Evolutionary conservation across 2,888 invertebrate species (phyloP).

Genomic region (Acleris emargana): DNA sequence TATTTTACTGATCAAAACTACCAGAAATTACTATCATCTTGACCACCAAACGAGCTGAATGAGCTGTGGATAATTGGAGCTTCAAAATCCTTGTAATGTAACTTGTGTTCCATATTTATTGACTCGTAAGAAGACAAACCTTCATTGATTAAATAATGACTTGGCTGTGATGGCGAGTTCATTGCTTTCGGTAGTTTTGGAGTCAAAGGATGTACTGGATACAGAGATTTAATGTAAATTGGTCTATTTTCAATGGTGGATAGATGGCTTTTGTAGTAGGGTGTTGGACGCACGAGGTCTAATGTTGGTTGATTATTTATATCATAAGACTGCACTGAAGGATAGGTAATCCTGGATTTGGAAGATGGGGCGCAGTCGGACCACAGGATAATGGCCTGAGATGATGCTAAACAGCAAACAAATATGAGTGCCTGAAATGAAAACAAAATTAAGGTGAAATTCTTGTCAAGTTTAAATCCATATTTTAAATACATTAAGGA

Average conservation of each 20-base stretch:
- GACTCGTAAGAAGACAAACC: slow-evolving; percentile 32
- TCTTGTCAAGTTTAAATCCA: neutral
- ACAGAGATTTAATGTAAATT: slow-evolving; percentile 35
- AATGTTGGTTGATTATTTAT: neutral
- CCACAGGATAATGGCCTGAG: slow-evolving; percentile 44
- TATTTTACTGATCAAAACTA: slow-evolving; percentile 43
- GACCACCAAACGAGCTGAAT: slow-evolving; percentile 53
- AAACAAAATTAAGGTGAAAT: neutral
- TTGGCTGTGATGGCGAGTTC: slow-evolving; percentile 23
- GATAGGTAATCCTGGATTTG: neutral
- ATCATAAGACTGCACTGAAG: neutral
- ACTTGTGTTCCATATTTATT: slow-evolving; percentile 12
- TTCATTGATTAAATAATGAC: slow-evolving; percentile 27
- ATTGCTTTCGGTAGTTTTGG: slow-evolving; percentile 14
- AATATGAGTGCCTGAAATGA: slow-evolving; percentile 52
- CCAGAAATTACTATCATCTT: slow-evolving; percentile 56
- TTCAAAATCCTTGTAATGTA: slow-evolving; percentile 47
- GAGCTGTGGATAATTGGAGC: slow-evolving; percentile 56
- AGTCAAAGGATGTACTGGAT: neutral
- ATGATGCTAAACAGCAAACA: slow-evolving; percentile 45
- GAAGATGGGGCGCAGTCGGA: slow-evolving; percentile 40
- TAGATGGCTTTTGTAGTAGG: neutral
- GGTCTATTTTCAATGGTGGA: slow-evolving; percentile 28
- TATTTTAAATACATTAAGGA: no score
- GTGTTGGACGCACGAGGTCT: neutral